Evolutionary conservation across 37 sponge, comb jelly and placozoan species (phyloP).

Genomic region (Spongia lamella): DNA sequence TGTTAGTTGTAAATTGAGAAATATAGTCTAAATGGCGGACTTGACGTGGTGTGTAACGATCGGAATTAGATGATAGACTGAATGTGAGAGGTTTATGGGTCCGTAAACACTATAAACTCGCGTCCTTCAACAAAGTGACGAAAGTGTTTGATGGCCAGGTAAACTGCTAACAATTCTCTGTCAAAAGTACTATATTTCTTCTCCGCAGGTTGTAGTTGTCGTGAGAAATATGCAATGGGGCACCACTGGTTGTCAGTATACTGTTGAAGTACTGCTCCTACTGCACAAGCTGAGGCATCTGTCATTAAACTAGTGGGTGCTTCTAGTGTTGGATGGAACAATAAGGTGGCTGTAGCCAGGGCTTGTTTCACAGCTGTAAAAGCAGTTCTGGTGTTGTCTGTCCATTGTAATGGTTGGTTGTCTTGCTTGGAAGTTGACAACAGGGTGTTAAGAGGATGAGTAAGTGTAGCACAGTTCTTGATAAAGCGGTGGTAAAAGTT

Average conservation of each 20-base stretch:
- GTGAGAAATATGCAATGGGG: constrained; percentile 18
- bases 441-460: too few relatives aligned
- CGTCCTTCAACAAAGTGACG: constrained; percentile 28
- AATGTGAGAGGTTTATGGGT: constrained; percentile 24
- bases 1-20: constrained; percentile 26
- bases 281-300: too few relatives aligned
- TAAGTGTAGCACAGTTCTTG: too few relatives aligned
- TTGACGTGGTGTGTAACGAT: constrained; percentile 10
- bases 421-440: too few relatives aligned
- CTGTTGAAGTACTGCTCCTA: too few relatives aligned
- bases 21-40: constrained; percentile 13
- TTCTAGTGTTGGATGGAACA: too few relatives aligned
- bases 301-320: too few relatives aligned
- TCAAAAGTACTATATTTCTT: constrained; percentile 22
- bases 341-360: too few relatives aligned
- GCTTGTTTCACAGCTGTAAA: too few relatives aligned
- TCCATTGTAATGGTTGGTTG: too few relatives aligned
- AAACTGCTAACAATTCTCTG: constrained; percentile 21
- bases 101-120: constrained; percentile 7
- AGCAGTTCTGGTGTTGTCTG: too few relatives aligned
- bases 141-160: constrained; percentile 4
- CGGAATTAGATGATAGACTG: background rate
- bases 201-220: constrained; percentile 20
- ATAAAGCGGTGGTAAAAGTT: too few relatives aligned
- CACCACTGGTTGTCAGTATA: background rate